Base-by-base conservation (phyloP, 92 coral and sea anemone species). In the Palythoa heliodiscus region DNA sequence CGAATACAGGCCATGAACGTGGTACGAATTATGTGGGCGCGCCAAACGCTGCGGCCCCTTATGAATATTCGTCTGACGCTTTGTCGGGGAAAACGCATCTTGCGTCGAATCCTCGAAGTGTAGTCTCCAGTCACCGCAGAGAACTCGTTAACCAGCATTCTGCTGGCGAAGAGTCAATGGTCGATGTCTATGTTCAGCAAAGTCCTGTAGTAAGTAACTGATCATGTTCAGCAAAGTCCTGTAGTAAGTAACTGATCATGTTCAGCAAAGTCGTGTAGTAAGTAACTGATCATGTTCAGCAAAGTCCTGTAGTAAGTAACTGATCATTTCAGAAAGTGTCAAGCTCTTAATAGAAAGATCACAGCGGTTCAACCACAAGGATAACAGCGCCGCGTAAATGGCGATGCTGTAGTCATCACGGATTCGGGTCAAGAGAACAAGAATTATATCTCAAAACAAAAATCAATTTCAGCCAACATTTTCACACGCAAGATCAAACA, bases 181-280 rank as follows among this genome's bases (percentile, higher is more conserved):
- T 97, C 20, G 99, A 96, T 76, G 99, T 97, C 38, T 97, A 98
- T 82, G 94, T 97, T n/a, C n/a, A n/a, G n/a, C n/a, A n/a, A n/a
- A n/a, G n/a, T n/a, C n/a, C n/a, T n/a, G n/a, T n/a, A n/a, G n/a
- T n/a, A n/a, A n/a, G n/a, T n/a, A n/a, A n/a, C n/a, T n/a, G n/a
- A n/a, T n/a, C n/a, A n/a, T n/a, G n/a, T n/a, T n/a, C 99, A 94
- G 82, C 99, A 94, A 53, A 97, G 98, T 77, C 98, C 99, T 8
- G 97, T 97, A 43, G 97, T 93, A 43, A 97, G 99, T 92, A 97
- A 91, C 88, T 97, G 75, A 86, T 78, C 61, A 43, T 61, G n/a
- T 29, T 48, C n/a, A n/a, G n/a, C n/a, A n/a, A n/a, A n/a, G n/a
- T n/a, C n/a, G n/a, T n/a, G n/a, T n/a, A n/a, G n/a, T n/a, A n/a